Evolutionary conservation across 2,888 invertebrate species (phyloP), one percentile per base, ranked within the genome.

Genomic region (Machimus rusticus): DNA sequence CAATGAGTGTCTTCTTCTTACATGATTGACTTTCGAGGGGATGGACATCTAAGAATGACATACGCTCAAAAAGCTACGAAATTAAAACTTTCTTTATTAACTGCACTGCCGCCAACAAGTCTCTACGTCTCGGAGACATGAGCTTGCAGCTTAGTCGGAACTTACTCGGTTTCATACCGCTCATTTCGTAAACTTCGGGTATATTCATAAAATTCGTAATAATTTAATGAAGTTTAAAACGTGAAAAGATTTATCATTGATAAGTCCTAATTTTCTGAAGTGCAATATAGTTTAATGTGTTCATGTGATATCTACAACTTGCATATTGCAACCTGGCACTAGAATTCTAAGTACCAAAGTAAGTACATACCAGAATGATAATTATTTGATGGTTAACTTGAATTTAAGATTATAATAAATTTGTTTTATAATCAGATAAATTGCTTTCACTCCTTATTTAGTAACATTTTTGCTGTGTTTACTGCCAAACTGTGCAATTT

Each of bases 1-100:
- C 39, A 57, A 84, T 39, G 82, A 84, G 39, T 84, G 12, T 43
- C 43, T 9, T 84, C 82, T 57, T 37, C 66, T 39, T 84, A 66
- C 39, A 23, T 46, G 66, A 84, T 84, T 66, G 66, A 66, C 37
- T 46, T 66, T 84, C 66, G 82, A 19, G 57, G 82, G 82, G 82
- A 84, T 37, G 39, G 14, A 46, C 1, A 16, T 46, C 39, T 37
- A 84, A 84, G 82, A 84, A 84, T 66, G 23, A 39, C 37, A 84
- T 39, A 39, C 37, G 82, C 57, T 46, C 82, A 66, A 57, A 66
- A 84, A n/a, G 1, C 39, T 23, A 23, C 82, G 43, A 84, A 84
- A 84, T 84, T 84, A 84, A 66, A 57, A 16, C 37, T 16, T 31
- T 3, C 57, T 57, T 66, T 84, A 66, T 84, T 84, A 84, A 37